Conservation (phyloP, 1,140 invertebrate species). For the Macrocentrus cingulum region DNA sequence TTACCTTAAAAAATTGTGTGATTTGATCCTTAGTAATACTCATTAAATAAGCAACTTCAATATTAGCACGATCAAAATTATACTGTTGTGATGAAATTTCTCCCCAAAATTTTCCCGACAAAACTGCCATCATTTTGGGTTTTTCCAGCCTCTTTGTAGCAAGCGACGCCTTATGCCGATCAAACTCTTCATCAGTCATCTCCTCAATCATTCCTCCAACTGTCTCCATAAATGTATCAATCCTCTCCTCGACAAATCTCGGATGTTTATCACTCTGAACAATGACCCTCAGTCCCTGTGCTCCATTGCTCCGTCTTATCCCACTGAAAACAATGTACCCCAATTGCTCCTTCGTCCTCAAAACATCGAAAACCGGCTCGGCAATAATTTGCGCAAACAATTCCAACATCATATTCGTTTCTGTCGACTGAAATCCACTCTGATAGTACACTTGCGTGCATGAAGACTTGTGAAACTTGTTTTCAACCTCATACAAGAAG, state of each 20-base stretch:
- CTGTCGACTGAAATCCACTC: constrained; percentile 77
- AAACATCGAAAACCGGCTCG: constrained; percentile 88
- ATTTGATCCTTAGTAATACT: constrained; percentile 81
- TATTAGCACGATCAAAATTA: constrained; percentile 85
- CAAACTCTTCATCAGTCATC: constrained; percentile 83
- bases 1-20: constrained; percentile 77
- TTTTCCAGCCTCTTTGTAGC: constrained; percentile 81
- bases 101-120: constrained; percentile 74
- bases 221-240: constrained; percentile 83
- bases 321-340: constrained; percentile 94
- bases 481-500: constrained; percentile 73
- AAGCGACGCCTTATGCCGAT: constrained; percentile 79
- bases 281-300: constrained; percentile 83
- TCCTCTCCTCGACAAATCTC: constrained; percentile 78
- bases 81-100: constrained; percentile 89
- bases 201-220: constrained; percentile 62
- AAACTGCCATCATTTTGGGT: constrained; percentile 79
- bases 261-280: constrained; percentile 89
- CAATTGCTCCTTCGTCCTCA: constrained; percentile 88
- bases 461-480: constrained; percentile 83
- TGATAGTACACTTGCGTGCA: constrained; percentile 88
- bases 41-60: constrained; percentile 81
- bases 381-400: constrained; percentile 85
- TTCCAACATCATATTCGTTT: constrained; percentile 82
- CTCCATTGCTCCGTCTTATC: constrained; percentile 77